Evolutionary conservation across 2,113 vertebrate species (phyloP).

Genomic region (Bufo gargarizans): DNA sequence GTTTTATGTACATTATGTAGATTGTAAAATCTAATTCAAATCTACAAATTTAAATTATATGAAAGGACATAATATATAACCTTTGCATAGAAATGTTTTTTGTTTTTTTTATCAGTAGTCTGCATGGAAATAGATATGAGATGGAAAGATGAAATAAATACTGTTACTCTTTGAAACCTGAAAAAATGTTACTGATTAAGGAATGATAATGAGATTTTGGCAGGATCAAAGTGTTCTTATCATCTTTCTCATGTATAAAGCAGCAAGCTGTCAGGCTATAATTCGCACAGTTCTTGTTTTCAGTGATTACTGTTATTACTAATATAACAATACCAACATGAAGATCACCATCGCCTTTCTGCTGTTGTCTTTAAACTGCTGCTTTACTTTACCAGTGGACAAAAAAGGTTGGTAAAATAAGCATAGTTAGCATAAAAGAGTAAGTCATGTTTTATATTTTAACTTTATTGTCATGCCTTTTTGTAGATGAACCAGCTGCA

Average conservation of each 20-base stretch:
- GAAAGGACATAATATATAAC: not conserved
- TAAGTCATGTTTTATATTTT: not conserved
- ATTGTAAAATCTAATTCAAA: not conserved
- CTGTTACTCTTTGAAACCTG: not conserved
- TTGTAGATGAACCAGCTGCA: conserved; percentile 28
- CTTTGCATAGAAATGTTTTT: not conserved
- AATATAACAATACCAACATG: conserved; percentile 19
- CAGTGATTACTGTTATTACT: conserved; percentile 13
- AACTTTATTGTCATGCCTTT: not conserved
- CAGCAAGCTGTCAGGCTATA: not conserved
- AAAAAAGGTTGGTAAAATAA: conserved; percentile 54
- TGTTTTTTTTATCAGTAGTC: not conserved
- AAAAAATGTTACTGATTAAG: not conserved
- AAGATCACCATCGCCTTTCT: conserved; percentile 48
- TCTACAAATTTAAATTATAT: not conserved
- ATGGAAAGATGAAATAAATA: not conserved
- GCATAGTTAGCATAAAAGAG: not conserved
- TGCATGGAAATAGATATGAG: conserved; percentile 11
- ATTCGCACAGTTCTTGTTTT: conserved; percentile 20
- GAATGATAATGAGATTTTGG: conserved; percentile 30
- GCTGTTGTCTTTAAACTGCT: conserved; percentile 45
- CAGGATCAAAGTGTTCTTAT: conserved; percentile 9
- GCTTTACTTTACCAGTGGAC: conserved; percentile 48
- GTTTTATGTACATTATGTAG: not conserved
- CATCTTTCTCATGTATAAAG: conserved; percentile 42